Conservation (phyloP, 2,888 invertebrate species). For the Ceramica pisi region DNA sequence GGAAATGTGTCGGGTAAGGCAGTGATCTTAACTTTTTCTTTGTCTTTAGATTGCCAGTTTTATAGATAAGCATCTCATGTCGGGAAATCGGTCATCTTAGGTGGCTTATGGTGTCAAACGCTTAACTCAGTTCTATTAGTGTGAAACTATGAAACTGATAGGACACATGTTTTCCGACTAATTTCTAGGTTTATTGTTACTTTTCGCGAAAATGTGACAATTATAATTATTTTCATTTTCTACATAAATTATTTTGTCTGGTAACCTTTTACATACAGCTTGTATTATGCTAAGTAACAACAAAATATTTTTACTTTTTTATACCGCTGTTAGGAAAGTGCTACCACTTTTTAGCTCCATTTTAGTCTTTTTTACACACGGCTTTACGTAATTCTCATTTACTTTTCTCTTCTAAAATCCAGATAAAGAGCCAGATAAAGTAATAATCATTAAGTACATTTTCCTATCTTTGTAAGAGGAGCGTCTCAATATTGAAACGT, state of each 20-base stretch:
- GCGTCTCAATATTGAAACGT: constrained; percentile 17
- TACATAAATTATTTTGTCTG: too few relatives aligned
- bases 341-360: neutral
- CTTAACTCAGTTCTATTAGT: neutral
- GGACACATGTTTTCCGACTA: neutral
- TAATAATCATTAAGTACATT: constrained; percentile 31
- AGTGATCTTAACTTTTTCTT: neutral
- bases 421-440: neutral
- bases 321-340: too few relatives aligned
- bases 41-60: neutral
- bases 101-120: neutral
- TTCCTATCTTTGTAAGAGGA: constrained; percentile 2
- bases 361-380: neutral
- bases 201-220: neutral
- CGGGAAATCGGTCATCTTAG: neutral
- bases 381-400: constrained; percentile 27
- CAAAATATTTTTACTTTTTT: too few relatives aligned
- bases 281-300: too few relatives aligned
- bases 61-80: neutral
- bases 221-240: neutral
- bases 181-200: neutral
- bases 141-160: neutral
- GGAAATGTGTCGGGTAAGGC: neutral
- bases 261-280: neutral
- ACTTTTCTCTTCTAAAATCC: constrained; percentile 20